These are phyloP conservation scores for Lepidurus couesii DNA, from an alignment of 1,140 invertebrate species.

Conservation along the genomic window DNA sequence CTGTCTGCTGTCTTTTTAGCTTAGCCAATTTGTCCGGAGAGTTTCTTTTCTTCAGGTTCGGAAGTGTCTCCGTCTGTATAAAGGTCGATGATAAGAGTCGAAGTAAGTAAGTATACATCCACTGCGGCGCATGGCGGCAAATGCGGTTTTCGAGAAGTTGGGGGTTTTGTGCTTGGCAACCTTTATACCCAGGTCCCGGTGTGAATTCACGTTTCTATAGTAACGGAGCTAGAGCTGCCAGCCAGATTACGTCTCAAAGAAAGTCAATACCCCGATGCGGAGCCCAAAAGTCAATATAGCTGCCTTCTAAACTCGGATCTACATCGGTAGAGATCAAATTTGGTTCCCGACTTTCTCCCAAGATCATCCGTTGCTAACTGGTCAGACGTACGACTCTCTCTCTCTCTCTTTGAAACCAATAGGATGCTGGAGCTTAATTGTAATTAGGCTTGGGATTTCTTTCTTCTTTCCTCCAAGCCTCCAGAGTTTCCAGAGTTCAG, in stretches of 20 bases:
- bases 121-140: not conserved
- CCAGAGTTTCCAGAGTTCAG: too few relatives aligned
- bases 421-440: too few relatives aligned
- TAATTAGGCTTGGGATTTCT: too few relatives aligned
- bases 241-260: constrained; percentile 20
- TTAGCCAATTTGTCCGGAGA: not conserved
- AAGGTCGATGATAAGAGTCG: not conserved
- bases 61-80: not conserved
- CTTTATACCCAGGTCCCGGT: constrained; percentile 8
- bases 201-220: constrained; percentile 7
- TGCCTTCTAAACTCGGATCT: not conserved
- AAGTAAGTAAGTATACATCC: not conserved
- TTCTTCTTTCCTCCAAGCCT: too few relatives aligned
- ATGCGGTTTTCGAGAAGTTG: not conserved
- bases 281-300: not conserved
- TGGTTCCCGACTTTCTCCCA: not conserved
- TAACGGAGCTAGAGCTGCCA: constrained; percentile 20
- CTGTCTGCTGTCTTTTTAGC: not conserved
- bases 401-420: not conserved
- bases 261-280: constrained; percentile 10
- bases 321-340: not conserved
- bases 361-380: not conserved
- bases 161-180: not conserved
- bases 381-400: not conserved
- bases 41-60: not conserved